Evolutionary conservation across 1,140 invertebrate species (phyloP).

Genomic region (Atopsyche davidsoni): DNA sequence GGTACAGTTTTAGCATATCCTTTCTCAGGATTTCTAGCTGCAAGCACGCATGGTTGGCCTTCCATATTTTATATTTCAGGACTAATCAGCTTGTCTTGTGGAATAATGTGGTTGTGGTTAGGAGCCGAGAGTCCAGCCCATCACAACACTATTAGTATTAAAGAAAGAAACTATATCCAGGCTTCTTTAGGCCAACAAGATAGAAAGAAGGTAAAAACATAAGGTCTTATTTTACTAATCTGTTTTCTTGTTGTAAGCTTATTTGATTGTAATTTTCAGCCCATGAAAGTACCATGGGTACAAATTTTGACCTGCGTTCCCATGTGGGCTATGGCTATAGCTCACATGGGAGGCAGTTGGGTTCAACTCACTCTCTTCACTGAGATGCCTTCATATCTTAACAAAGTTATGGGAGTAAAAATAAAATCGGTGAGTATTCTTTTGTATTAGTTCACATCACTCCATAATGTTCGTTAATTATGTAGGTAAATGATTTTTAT

Average conservation of each 20-base stretch:
- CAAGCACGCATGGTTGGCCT: slow-evolving; percentile 55
- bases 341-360: slow-evolving; percentile 80
- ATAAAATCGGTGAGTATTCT: slow-evolving; percentile 53
- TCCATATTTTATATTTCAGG: slow-evolving; percentile 57
- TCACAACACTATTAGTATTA: slow-evolving; percentile 36
- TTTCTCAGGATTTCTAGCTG: slow-evolving; percentile 53
- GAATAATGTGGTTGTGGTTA: slow-evolving; percentile 36
- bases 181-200: slow-evolving; percentile 44
- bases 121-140: slow-evolving; percentile 49
- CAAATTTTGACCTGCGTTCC: slow-evolving; percentile 65
- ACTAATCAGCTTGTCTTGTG: slow-evolving; percentile 35
- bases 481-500: neutral
- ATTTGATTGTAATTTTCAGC: slow-evolving; percentile 13
- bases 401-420: slow-evolving; percentile 69
- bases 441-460: neutral
- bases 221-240: too few species aligned
- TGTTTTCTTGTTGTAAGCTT: neutral
- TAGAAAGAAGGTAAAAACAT: slow-evolving; percentile 39
- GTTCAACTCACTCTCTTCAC: slow-evolving; percentile 83
- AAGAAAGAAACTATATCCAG: slow-evolving; percentile 46
- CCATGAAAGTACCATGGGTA: slow-evolving; percentile 57
- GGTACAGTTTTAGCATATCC: slow-evolving; percentile 60
- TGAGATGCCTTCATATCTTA: slow-evolving; percentile 81
- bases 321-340: slow-evolving; percentile 72
- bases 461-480: neutral